phyloP scores from a whole-genome alignment of 2,797 vertebrate genomes.

The Takifugu ocellatus region DNA sequence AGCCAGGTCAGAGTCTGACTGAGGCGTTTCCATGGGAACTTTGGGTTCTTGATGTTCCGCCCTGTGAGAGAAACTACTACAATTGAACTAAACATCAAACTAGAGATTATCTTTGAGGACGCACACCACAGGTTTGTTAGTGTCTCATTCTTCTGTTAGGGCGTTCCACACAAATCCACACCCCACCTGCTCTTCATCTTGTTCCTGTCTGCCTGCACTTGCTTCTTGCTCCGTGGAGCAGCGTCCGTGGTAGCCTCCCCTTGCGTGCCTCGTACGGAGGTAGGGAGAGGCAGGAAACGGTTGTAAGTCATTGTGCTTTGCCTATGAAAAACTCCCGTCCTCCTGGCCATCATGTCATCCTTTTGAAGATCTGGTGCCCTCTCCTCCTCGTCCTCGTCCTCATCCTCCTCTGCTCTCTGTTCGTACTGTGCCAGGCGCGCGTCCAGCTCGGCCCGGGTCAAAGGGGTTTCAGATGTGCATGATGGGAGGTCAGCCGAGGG shows the following conservation, averaged over 20 bases:
- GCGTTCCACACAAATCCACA: slow-evolving; percentile 19
- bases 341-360: slow-evolving; percentile 85
- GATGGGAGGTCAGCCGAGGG: slow-evolving; percentile 17
- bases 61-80: slow-evolving; percentile 59
- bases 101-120: slow-evolving; percentile 18
- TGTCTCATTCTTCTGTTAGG: slow-evolving; percentile 27
- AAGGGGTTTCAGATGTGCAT: slow-evolving; percentile 13
- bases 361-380: slow-evolving; percentile 76
- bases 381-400: slow-evolving; percentile 66
- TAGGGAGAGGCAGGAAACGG: slow-evolving; percentile 70
- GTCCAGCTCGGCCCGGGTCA: slow-evolving; percentile 60
- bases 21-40: slow-evolving; percentile 41
- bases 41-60: slow-evolving; percentile 47
- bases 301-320: slow-evolving; percentile 49
- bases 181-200: slow-evolving; percentile 64
- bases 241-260: slow-evolving; percentile 37
- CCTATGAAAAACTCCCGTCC: slow-evolving; percentile 78
- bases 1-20: slow-evolving; percentile 22
- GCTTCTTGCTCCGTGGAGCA: slow-evolving; percentile 42
- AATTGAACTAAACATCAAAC: slow-evolving; percentile 33
- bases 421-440: slow-evolving; percentile 65
- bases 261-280: slow-evolving; percentile 40
- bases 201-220: slow-evolving; percentile 38
- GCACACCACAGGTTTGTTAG: slow-evolving; percentile 49
- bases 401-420: slow-evolving; percentile 58